Base-by-base conservation (phyloP, 2,888 invertebrate genomes). In the Agrotis segetum region DNA sequence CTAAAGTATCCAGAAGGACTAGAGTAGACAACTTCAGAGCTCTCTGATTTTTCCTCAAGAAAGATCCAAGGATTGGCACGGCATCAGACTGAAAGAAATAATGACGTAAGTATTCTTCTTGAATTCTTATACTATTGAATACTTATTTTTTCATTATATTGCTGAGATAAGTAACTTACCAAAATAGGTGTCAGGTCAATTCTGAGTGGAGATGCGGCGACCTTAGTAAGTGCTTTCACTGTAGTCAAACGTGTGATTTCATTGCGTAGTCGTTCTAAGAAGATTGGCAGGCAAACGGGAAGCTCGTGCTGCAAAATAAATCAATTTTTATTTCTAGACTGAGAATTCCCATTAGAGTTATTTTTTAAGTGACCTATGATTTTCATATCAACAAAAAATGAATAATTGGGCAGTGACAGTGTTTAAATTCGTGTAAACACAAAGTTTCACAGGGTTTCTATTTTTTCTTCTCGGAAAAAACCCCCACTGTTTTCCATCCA, bases 201-300 rank as follows among this genome's bases (percentile, higher is more conserved):
- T 78, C 98, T 97, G 55, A 99, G 94, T 0, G 99, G 98, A 1
- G 99, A 99, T 0, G 98, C 98, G 40, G 99, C 99, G 67, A 99
- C 98, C 96, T 99, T 98, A 9, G 99, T 99, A 16, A 99, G 96
- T 13, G 99, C 99, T 92, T 99, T 99, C 0, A 99, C 99, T 3
- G 99, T 99, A 6, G 99, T 99, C 49, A 99, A 96, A 34, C 99
- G 97, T 0, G 99, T 99, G 66, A 99, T 99, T 96, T 99, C 99
- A 92, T 99, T 99, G 82, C 98, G 98, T 67, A 99, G 96, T 85
- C 99, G 97, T 91, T 99, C 99, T 92, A 99, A 96, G 92, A 99
- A 99, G 89, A 99, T 98, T 11, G 99, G 99, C 79, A 99, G 96
- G 92, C 99, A 99, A 7, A 97, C 97, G 1, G 97, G 97, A 68